Evolutionary conservation across 2,113 vertebrate genomes (phyloP).

Genomic region (Chamaetylas fuelleborni): DNA sequence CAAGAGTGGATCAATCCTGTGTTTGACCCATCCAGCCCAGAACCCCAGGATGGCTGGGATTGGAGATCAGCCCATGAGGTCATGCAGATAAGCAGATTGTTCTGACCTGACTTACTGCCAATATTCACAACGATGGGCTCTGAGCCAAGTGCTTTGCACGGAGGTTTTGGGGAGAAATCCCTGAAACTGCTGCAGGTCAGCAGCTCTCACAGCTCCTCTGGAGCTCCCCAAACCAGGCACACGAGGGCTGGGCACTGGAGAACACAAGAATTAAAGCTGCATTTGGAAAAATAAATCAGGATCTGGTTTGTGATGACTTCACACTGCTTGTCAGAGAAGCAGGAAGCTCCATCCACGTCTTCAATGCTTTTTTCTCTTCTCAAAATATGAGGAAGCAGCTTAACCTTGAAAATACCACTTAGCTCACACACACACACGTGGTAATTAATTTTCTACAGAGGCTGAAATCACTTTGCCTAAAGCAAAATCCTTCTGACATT

Average conservation of each 20-base stretch:
- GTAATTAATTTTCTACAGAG: conserved; percentile 72
- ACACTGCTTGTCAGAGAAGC: neutral
- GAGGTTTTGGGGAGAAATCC: neutral
- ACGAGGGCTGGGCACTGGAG: rapidly evolving
- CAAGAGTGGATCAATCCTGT: neutral
- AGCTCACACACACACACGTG: neutral
- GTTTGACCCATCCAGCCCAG: neutral
- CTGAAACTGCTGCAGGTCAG: neutral
- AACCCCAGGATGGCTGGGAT: rapidly evolving
- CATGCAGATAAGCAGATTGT: rapidly evolving
- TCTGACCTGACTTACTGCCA: neutral
- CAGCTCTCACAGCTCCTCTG: neutral
- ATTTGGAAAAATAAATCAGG: neutral
- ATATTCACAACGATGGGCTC: neutral
- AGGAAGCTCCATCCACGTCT: neutral
- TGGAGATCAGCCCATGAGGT: neutral
- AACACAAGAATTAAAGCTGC: neutral
- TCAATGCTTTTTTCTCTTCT: neutral
- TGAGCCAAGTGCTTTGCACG: neutral
- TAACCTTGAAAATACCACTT: conserved; percentile 69
- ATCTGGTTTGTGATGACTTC: neutral
- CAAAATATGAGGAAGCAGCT: conserved; percentile 55
- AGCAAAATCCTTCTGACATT: conserved; percentile 79
- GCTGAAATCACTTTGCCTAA: conserved; percentile 71
- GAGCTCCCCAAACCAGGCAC: neutral